Conservation (phyloP, 30 jellyfish, hydroid and myxozoan species). For the Morbakka virulenta region DNA sequence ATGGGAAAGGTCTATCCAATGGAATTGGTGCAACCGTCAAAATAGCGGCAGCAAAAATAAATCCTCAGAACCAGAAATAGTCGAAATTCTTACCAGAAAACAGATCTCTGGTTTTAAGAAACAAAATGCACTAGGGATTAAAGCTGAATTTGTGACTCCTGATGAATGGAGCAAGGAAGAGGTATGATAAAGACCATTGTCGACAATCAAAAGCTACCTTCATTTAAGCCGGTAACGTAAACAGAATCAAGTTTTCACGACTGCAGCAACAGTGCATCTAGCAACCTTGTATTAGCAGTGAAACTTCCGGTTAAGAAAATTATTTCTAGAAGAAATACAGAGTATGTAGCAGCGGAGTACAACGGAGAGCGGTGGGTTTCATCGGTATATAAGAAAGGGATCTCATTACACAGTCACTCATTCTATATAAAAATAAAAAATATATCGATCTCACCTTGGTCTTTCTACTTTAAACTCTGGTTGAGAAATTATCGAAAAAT, state of each 20-base stretch:
- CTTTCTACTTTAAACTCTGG: too few relatives aligned
- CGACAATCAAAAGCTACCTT: slow-evolving; percentile 18
- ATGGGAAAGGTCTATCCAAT: slow-evolving; percentile 59
- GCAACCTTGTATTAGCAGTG: slow-evolving; percentile 11
- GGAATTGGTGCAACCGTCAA: slow-evolving; percentile 61
- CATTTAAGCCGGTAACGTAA: slow-evolving; percentile 8
- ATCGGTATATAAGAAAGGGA: too few relatives aligned
- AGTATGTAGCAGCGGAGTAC: slow-evolving; percentile 7
- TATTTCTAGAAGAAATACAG: not conserved
- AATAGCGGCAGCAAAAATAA: slow-evolving; percentile 29
- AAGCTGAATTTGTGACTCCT: not conserved
- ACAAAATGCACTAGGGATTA: not conserved
- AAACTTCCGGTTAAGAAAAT: not conserved
- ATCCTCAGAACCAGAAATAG: too few relatives aligned
- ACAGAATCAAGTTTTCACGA: not conserved
- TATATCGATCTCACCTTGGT: too few relatives aligned
- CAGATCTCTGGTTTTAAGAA: not conserved
- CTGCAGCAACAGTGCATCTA: not conserved
- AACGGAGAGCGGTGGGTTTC: slow-evolving; percentile 41
- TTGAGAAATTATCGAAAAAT: too few relatives aligned
- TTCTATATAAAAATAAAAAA: too few relatives aligned
- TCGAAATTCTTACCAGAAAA: not conserved
- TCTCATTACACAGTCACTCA: too few relatives aligned
- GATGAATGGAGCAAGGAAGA: not conserved
- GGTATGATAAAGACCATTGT: slow-evolving; percentile 9